A percentile compares a stretch with the other conserved stretches of the same genome.
These are phyloP conservation scores for Rhinichthys klamathensis DNA, from an alignment of 2,113 vertebrate species.

Conservation along the genomic window DNA sequence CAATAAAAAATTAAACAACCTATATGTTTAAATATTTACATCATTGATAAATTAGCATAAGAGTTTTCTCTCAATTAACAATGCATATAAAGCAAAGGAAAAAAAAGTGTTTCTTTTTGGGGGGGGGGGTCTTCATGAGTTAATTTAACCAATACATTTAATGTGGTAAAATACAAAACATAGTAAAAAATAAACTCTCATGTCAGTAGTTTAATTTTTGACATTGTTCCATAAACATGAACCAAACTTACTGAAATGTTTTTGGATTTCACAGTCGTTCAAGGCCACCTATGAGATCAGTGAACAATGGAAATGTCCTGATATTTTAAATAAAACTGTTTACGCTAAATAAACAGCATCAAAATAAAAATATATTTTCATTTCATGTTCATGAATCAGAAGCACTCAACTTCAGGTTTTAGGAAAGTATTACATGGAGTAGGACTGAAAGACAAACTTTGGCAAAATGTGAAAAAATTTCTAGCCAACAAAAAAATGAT, in stretches of 20 bases:
- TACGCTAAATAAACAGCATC: conserved; percentile 20
- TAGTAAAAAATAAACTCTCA: conserved; percentile 28
- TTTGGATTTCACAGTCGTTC: conserved; percentile 31
- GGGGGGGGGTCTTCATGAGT: neutral
- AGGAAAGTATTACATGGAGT: neutral
- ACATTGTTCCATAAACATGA: neutral
- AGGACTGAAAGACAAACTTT: conserved; percentile 28
- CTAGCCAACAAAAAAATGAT: neutral
- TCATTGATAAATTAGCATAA: conserved; percentile 79
- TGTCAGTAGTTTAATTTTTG: conserved; percentile 28
- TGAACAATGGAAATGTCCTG: neutral
- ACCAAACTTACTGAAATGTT: neutral
- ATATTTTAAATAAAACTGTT: conserved; percentile 1
- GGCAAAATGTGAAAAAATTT: conserved; percentile 32
- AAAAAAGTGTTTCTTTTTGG: neutral
- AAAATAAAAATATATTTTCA: neutral
- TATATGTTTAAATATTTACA: conserved; percentile 83
- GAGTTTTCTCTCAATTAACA: conserved; percentile 38
- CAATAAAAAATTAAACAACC: conserved; percentile 81
- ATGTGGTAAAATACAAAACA: conserved; percentile 5
- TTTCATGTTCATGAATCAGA: conserved; percentile 1
- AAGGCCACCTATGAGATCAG: conserved; percentile 26
- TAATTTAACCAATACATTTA: neutral
- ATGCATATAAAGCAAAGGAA: conserved; percentile 34
- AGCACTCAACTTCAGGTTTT: neutral